Percentiles rank a stretch among this genome's conserved stretches.
These are phyloP conservation scores for Atherix ibis DNA, from an alignment of 2,888 invertebrate species.

Conservation along the genomic window DNA sequence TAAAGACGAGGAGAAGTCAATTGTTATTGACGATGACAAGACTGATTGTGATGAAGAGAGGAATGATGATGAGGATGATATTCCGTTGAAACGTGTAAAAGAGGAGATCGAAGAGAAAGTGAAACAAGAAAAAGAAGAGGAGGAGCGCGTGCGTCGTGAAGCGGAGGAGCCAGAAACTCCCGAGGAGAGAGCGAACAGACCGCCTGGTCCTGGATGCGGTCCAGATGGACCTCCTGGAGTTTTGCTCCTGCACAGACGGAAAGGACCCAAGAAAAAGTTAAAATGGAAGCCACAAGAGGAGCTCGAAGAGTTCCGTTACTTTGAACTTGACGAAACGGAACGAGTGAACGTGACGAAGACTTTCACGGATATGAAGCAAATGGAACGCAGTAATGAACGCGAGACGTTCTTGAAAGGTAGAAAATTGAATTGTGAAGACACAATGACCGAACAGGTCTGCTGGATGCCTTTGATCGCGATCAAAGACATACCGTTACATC, in stretches of 20 bases:
- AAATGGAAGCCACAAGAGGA: slow-evolving; percentile 69
- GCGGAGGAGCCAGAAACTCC: slow-evolving; percentile 15
- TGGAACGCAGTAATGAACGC: slow-evolving; percentile 74
- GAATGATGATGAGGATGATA: slow-evolving; percentile 26
- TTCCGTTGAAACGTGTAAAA: slow-evolving; percentile 28
- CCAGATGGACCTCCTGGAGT: slow-evolving; percentile 57
- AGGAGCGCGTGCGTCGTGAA: slow-evolving; percentile 7
- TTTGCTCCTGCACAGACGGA: slow-evolving; percentile 50
- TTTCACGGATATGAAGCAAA: slow-evolving; percentile 80
- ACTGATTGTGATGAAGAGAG: slow-evolving; percentile 12
- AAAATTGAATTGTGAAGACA: slow-evolving; percentile 57
- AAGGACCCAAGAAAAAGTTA: slow-evolving; percentile 63
- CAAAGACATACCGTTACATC: slow-evolving; percentile 48
- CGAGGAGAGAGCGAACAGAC: slow-evolving; percentile 14
- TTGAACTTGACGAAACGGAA: slow-evolving; percentile 92
- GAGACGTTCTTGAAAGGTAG: slow-evolving; percentile 65
- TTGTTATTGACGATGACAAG: slow-evolving; percentile 1
- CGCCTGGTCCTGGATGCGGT: slow-evolving; percentile 30
- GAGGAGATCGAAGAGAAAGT: slow-evolving; percentile 30
- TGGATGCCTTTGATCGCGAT: slow-evolving; percentile 62
- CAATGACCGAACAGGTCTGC: slow-evolving; percentile 64
- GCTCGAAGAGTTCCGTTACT: slow-evolving; percentile 70
- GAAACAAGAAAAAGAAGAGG: slow-evolving; percentile 19
- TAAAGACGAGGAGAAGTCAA: slow-evolving; percentile 21
- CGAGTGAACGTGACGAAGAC: slow-evolving; percentile 86